These are phyloP conservation scores for Tetragnatha montana DNA, from an alignment of 2,888 invertebrate species.

Conservation along the genomic window DNA sequence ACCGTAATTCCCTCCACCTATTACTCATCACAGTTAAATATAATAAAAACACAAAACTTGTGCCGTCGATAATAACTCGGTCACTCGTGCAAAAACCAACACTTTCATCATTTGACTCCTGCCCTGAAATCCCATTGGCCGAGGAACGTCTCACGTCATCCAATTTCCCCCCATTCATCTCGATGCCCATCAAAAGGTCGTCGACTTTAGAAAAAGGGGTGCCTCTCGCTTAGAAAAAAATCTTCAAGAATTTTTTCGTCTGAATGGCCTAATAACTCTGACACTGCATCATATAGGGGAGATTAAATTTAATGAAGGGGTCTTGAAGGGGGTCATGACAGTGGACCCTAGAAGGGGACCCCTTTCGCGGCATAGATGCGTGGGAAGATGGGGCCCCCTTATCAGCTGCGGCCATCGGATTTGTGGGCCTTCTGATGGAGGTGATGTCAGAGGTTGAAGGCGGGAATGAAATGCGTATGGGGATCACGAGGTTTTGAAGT, in stretches of 20 bases:
- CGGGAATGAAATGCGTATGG: too few relatives aligned
- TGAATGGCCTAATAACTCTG: slow-evolving; percentile 1
- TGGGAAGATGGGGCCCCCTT: slow-evolving; percentile 8
- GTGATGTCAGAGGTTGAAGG: neutral
- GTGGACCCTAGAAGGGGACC: slow-evolving; percentile 11
- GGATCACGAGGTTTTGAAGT: too few relatives aligned
- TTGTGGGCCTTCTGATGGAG: neutral
- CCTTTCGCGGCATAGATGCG: slow-evolving; percentile 1
- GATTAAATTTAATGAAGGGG: slow-evolving; percentile 68
- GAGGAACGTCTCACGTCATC: too few relatives aligned
- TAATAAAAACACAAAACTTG: too few relatives aligned
- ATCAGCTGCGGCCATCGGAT: neutral
- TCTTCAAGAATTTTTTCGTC: neutral
- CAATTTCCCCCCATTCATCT: too few relatives aligned
- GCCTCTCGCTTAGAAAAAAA: neutral
- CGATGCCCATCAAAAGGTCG: neutral
- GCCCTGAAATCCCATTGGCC: too few relatives aligned
- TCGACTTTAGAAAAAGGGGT: neutral
- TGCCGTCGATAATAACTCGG: too few relatives aligned
- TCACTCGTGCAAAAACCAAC: too few relatives aligned
- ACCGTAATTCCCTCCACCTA: too few relatives aligned
- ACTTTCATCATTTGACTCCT: too few relatives aligned
- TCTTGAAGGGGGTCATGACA: slow-evolving; percentile 22
- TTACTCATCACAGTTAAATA: too few relatives aligned
- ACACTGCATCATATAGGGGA: slow-evolving; percentile 36